These are phyloP conservation scores for Chloropsis cyanopogon DNA, from an alignment of 2,113 vertebrate genomes.

Conservation along the genomic window DNA sequence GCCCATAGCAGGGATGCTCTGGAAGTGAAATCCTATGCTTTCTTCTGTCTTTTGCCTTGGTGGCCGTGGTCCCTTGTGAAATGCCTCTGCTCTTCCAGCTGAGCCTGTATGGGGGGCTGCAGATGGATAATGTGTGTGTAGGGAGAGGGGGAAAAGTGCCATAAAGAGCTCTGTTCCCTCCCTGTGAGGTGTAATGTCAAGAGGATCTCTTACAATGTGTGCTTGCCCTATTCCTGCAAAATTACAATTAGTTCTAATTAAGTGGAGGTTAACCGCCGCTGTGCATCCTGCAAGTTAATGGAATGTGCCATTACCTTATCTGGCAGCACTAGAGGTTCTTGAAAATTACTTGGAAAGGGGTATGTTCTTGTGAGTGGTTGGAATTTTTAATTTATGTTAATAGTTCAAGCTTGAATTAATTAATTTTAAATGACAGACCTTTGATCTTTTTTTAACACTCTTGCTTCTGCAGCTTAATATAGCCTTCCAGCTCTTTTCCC, in stretches of 20 bases:
- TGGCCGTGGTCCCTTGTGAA: accelerated
- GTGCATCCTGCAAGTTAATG: slow-evolving; percentile 15
- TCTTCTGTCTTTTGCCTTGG: background rate
- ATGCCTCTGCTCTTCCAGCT: background rate
- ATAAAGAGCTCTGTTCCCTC: background rate
- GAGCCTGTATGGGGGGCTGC: background rate
- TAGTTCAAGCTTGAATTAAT: slow-evolving; percentile 5
- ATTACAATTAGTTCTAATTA: slow-evolving; percentile 55
- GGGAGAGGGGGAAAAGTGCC: background rate
- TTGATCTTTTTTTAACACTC: background rate
- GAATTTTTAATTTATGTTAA: slow-evolving; percentile 47
- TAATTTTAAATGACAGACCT: background rate
- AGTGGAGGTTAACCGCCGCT: slow-evolving; percentile 47
- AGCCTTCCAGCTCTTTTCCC: background rate
- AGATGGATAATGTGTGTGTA: background rate
- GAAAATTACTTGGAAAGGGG: slow-evolving; percentile 25
- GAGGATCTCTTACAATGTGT: background rate
- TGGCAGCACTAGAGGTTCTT: background rate
- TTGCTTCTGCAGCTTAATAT: background rate
- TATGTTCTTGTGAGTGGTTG: background rate
- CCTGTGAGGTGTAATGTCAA: background rate
- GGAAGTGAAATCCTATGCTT: accelerated
- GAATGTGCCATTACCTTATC: slow-evolving; percentile 22
- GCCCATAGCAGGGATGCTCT: background rate
- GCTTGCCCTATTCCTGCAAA: background rate